These are phyloP conservation scores for Unio pictorum DNA, from an alignment of 2,888 invertebrate species.

Conservation along the genomic window DNA sequence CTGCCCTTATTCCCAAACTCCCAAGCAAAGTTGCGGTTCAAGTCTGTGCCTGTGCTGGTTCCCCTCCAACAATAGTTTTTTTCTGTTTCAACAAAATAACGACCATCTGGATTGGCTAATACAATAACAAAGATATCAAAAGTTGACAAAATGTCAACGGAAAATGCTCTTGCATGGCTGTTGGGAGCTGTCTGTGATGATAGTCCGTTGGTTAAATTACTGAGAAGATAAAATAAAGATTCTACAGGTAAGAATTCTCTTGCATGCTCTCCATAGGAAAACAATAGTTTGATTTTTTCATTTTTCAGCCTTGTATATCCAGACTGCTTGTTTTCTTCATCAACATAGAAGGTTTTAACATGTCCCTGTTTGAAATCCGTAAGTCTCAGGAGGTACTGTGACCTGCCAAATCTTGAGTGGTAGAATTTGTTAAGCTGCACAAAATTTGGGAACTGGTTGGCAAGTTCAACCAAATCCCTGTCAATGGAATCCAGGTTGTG, in stretches of 20 bases:
- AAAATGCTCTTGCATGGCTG: constrained; percentile 10
- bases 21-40: constrained; percentile 70
- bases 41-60: constrained; percentile 65
- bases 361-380: constrained; percentile 56
- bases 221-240: constrained; percentile 57
- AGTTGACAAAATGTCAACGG: constrained; percentile 35
- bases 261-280: constrained; percentile 69
- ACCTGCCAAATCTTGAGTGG: constrained; percentile 42
- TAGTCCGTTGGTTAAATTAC: constrained; percentile 52
- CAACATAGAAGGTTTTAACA: not conserved
- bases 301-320: not conserved
- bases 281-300: constrained; percentile 53
- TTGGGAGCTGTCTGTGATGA: constrained; percentile 6
- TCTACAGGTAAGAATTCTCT: constrained; percentile 68
- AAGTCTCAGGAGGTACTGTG: constrained; percentile 57
- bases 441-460: constrained; percentile 39
- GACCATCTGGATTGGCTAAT: constrained; percentile 68
- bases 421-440: constrained; percentile 45
- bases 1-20: constrained; percentile 67
- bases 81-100: constrained; percentile 54
- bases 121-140: constrained; percentile 63
- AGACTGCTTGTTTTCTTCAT: too few relatives aligned
- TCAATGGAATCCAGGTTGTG: constrained; percentile 52
- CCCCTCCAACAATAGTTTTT: constrained; percentile 69
- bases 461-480: constrained; percentile 40